Evolutionary conservation across 2,113 vertebrate species (phyloP), one percentile per base, ranked within the genome.

Genomic region (Tragelaphus strepsiceros): DNA sequence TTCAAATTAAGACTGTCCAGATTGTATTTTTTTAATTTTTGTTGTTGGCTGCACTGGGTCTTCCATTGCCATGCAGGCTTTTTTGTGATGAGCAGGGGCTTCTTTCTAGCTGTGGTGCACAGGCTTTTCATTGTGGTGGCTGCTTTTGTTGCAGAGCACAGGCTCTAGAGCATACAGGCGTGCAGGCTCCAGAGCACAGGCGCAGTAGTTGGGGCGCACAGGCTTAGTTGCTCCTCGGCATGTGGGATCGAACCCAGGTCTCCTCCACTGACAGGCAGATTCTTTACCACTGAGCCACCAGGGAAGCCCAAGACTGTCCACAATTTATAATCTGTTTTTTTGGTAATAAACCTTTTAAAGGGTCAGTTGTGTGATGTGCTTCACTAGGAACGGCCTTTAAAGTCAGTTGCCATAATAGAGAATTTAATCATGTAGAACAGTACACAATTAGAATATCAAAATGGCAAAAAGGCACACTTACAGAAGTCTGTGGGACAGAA

Each of bases 361-460:
- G 24, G 58, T 35, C 53, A 90, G 14, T 87, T 92, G 46, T 28
- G 7, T 89, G 80, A 59, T 59, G 14, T 93, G 7, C 84, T 94
- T 90, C 92, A 91, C 80, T 82, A 92, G 83, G 43, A 92, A 80
- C 11, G 82, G 35, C 67, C 24, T 95, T 97, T 49, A 83, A 86
- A 94, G 17, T 61, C 67, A 71, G 21, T 94, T 92, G 77, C 59
- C 49, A 12, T 90, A n/a, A 87, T 86, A 51, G 46, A 88, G 43
- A 58, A 74, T 43, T 84, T 54, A 87, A 81, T 39, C 16, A 64
- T 58, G 5, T 84, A 86, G 56, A 88, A 15, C 13, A 39, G 10
- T 8, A 78, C 14, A 39, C 9, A 28, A 59, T 58, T 95, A 28
- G 39, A 78, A 19, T 83, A 59, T 83, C 4, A 91, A 14, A 95